Conservation (phyloP, 2,113 vertebrate species). For the Aleadryas rufinucha region DNA sequence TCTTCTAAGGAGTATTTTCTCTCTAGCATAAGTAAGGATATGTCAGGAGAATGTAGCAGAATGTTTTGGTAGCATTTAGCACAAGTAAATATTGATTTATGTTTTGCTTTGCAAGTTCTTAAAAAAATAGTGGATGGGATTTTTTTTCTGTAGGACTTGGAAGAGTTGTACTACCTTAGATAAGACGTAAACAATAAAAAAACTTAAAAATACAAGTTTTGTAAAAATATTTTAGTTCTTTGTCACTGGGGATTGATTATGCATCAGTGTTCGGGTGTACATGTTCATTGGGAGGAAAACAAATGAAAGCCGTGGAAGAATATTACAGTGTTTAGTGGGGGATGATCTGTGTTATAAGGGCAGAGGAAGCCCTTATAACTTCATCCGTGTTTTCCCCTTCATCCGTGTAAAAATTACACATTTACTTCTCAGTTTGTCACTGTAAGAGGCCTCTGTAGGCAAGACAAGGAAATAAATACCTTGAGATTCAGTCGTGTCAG, state of each 20-base stretch:
- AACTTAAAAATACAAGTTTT: not conserved
- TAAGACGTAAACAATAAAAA: not conserved
- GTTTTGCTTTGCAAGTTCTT: not conserved
- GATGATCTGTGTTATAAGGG: not conserved
- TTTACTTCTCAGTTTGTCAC: not conserved
- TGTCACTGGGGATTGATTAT: not conserved
- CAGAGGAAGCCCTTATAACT: not conserved
- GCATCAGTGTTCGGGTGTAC: rapidly evolving
- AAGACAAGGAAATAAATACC: not conserved
- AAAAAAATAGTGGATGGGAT: not conserved
- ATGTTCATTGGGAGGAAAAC: not conserved
- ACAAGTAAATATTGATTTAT: not conserved
- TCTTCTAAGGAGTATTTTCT: not conserved
- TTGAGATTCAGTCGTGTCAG: not conserved
- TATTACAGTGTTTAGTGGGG: not conserved
- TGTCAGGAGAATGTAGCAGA: not conserved
- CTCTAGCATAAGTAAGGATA: not conserved
- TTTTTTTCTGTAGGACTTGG: not conserved
- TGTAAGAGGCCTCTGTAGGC: not conserved
- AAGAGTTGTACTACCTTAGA: not conserved
- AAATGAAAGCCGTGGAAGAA: not conserved
- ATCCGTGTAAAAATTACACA: not conserved
- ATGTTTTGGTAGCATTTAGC: not conserved
- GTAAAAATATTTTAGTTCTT: not conserved
- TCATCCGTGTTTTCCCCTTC: not conserved